Conservation (phyloP, 2,113 vertebrate genomes). For the Orthonyx spaldingii region DNA sequence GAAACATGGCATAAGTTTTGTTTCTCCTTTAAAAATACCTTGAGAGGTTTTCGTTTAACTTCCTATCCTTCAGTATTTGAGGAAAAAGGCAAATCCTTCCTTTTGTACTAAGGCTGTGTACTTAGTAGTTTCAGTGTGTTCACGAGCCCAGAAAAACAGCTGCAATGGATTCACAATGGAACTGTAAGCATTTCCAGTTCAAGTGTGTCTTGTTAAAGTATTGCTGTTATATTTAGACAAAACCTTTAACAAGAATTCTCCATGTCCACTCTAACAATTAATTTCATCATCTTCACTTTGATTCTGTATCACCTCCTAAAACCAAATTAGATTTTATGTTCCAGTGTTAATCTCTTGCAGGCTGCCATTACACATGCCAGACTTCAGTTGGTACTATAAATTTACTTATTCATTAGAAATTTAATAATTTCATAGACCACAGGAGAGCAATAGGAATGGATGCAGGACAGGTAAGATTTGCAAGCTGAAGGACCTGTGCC, state of each 20-base stretch:
- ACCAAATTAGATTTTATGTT: not conserved
- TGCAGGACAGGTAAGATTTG: not conserved
- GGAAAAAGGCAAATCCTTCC: not conserved
- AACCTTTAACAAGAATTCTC: not conserved
- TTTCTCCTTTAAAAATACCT: not conserved
- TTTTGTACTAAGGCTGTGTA: not conserved
- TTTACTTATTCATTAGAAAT: not conserved
- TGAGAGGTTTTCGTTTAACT: not conserved
- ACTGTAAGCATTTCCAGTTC: not conserved
- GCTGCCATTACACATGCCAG: not conserved
- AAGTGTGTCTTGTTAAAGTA: not conserved
- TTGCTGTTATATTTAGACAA: not conserved
- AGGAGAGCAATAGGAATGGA: not conserved
- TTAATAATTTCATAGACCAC: not conserved
- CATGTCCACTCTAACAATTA: not conserved
- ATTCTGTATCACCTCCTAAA: not conserved
- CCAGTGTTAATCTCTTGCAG: not conserved
- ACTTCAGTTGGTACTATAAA: not conserved
- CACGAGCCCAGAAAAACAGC: not conserved
- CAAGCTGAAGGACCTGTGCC: not conserved
- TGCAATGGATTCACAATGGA: rapidly evolving
- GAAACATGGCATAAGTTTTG: not conserved
- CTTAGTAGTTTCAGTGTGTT: not conserved
- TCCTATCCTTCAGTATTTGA: not conserved
- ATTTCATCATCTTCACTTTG: not conserved